Base-by-base conservation (phyloP, 2,113 vertebrate species). In the Rostratula benghalensis region DNA sequence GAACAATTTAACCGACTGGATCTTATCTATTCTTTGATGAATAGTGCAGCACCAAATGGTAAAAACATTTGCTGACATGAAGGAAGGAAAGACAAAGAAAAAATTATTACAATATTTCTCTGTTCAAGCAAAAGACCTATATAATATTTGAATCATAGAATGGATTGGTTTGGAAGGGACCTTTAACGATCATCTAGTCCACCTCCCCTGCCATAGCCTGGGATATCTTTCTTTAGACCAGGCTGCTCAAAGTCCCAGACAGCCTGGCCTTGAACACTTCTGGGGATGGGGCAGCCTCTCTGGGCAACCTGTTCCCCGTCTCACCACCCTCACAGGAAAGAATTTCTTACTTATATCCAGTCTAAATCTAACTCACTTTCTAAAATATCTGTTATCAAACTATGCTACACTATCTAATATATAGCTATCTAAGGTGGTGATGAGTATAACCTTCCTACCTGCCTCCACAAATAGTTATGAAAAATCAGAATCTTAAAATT, bases 401-500 rank as follows among this genome's bases (percentile, higher is more conserved):
- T 37, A 33, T 35, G 48, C 37, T 20, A 20, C 75, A 37, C 3
- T 30, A 31, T 23, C 11, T n/a, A 14, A 30, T 25, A 18, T 18
- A 53, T 54, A 61, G 15, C 11, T 60, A 9, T 5, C 8, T 46
- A 24, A 53, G 21, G 8, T 33, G 18, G 5, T 28, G 10, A 25
- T 43, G 23, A 81, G n/a, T 18, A 17, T 14, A 68, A 53, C 5
- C 6, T 35, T 67, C 20, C 12, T 13, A 31, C 13, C 5, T 53
- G 45, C 16, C 1, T 35, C 4, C 17, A 45, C 8, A 43, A 30
- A 37, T 10, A 2, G 0, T 10, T 17, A 48, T 0, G 6, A 69
- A 61, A 69, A 78, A 27, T 9, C 2, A 41, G 57, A 79, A 22
- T 8, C 3, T 13, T 7, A 14, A 61, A 45, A 50, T 8, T 13